Percentiles rank a stretch among this genome's conserved stretches.
phyloP scores from a whole-genome alignment of 1,140 invertebrate species.

The Cherax quadricarinatus region DNA sequence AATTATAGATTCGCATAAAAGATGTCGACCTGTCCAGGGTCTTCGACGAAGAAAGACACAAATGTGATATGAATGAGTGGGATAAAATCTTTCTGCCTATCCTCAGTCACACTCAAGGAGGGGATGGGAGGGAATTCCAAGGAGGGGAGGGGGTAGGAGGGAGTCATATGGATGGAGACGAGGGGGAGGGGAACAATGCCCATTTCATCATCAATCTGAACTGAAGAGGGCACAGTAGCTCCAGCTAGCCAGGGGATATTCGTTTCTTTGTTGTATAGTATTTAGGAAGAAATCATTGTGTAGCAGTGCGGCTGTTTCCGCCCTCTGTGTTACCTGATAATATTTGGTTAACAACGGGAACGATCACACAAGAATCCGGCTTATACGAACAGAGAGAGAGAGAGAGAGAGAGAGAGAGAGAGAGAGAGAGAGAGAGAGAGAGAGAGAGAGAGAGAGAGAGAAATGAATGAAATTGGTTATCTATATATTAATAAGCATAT shows the following conservation, averaged over 20 bases:
- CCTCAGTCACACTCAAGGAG: not conserved
- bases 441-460: not conserved
- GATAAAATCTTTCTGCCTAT: too few relatives aligned
- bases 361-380: not conserved
- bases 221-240: not conserved
- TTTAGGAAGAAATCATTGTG: not conserved
- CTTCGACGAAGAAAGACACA: too few relatives aligned
- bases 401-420: not conserved
- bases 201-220: not conserved
- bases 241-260: not conserved
- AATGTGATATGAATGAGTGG: too few relatives aligned
- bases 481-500: too few relatives aligned
- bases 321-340: not conserved
- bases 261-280: not conserved
- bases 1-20: too few relatives aligned
- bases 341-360: conserved; percentile 1
- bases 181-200: not conserved
- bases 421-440: not conserved
- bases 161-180: not conserved
- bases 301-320: not conserved
- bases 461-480: not conserved
- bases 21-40: too few relatives aligned
- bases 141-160: not conserved
- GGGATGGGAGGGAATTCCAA: not conserved
- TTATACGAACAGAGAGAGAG: not conserved